These are phyloP conservation scores for Electrona antarctica DNA, from an alignment of 2,113 vertebrate genomes.

Conservation along the genomic window DNA sequence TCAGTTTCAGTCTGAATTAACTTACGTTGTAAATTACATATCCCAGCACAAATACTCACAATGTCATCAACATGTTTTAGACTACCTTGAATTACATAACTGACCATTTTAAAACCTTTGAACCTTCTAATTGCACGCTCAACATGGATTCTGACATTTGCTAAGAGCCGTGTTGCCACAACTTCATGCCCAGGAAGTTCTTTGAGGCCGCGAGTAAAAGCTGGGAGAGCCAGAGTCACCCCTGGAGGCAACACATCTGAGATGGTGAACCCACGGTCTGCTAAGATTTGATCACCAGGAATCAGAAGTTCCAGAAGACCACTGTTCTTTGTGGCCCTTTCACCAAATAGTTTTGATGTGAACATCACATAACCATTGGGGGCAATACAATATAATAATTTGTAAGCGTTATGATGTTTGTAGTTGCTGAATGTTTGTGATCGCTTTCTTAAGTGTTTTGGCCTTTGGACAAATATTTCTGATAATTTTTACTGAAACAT, in stretches of 20 bases:
- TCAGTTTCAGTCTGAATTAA: no score
- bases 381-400: not conserved
- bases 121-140: no score
- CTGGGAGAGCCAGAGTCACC: conserved; percentile 7
- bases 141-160: not conserved
- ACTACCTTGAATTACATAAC: no score
- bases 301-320: conserved; percentile 1
- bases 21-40: no score
- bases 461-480: conserved; percentile 7
- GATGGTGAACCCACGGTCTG: conserved; percentile 12
- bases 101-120: no score
- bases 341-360: not conserved
- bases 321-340: not conserved
- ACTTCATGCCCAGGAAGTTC: not conserved
- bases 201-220: not conserved
- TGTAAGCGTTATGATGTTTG: conserved; percentile 1
- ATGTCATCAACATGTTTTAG: no score
- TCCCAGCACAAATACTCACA: no score
- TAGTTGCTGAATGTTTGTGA: not conserved
- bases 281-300: conserved; percentile 10
- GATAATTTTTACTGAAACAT: conserved; percentile 2
- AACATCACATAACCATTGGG: conserved; percentile 1
- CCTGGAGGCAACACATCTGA: conserved; percentile 13
- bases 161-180: not conserved
- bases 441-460: conserved; percentile 8